Evolutionary conservation across 1,140 invertebrate genomes (phyloP).

Genomic region (Hirudo medicinalis): DNA sequence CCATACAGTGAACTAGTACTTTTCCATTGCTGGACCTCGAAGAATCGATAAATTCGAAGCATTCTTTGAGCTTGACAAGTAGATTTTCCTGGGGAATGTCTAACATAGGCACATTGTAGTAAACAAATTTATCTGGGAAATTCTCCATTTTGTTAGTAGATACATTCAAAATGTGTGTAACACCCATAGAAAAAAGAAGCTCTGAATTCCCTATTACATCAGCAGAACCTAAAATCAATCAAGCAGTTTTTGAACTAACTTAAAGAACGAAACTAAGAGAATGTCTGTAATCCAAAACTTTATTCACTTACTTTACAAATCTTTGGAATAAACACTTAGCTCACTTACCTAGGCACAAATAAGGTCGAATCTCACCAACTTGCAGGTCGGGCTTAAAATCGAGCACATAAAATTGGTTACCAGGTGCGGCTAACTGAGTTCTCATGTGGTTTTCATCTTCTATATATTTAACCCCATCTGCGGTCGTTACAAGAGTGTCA

Average conservation of each 20-base stretch:
- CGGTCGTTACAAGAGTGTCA: no score
- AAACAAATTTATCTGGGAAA: neutral
- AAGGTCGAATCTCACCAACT: neutral
- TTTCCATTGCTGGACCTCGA: neutral
- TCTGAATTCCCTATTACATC: neutral
- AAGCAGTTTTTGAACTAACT: neutral
- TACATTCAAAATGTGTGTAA: slow-evolving; percentile 9
- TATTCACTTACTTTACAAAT: neutral
- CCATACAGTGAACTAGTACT: slow-evolving; percentile 1
- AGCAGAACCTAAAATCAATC: slow-evolving; percentile 7
- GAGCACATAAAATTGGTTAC: neutral
- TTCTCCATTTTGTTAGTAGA: neutral
- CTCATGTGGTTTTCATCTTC: neutral
- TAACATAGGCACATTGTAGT: neutral
- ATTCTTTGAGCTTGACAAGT: neutral
- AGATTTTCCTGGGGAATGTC: slow-evolving; percentile 4
- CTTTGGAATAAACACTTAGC: neutral
- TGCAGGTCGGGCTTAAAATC: neutral
- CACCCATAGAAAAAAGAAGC: neutral
- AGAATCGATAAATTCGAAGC: neutral
- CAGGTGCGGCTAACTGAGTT: neutral
- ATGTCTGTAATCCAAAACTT: neutral
- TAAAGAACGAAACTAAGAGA: neutral
- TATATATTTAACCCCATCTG: no score
- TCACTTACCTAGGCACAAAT: slow-evolving; percentile 1